Evolutionary conservation across 2,888 invertebrate species (phyloP).

Genomic region (Dicyrtoma fusca): DNA sequence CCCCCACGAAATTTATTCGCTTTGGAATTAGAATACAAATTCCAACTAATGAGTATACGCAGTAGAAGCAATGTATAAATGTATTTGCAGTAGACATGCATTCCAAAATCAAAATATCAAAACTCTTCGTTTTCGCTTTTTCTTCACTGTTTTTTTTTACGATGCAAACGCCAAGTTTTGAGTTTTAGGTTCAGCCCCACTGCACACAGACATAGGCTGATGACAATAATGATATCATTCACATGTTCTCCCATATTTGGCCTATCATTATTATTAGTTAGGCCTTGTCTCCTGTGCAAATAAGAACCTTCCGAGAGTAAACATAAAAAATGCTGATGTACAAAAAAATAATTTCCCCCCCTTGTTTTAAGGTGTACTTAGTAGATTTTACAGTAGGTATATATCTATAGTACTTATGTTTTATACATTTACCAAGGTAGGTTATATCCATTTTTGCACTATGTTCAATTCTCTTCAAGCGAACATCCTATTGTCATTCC

Average conservation of each 20-base stretch:
- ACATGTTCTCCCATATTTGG: constrained; percentile 24
- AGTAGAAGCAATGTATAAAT: no score
- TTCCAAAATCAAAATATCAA: background rate
- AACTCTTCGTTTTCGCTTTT: background rate
- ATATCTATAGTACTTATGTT: no score
- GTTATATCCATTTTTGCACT: background rate
- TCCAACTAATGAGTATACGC: no score
- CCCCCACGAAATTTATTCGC: no score
- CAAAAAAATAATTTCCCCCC: constrained; percentile 11
- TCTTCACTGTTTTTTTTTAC: background rate
- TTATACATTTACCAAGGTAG: no score
- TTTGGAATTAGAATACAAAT: no score
- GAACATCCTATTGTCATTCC: constrained; percentile 30
- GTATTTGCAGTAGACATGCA: background rate
- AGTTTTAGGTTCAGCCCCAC: no score
- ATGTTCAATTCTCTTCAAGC: constrained; percentile 30
- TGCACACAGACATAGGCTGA: constrained; percentile 12
- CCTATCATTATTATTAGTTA: constrained; percentile 23
- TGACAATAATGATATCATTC: constrained; percentile 16
- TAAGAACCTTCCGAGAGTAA: constrained; percentile 24
- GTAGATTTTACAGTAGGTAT: no score
- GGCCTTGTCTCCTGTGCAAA: constrained; percentile 26
- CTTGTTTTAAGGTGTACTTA: background rate
- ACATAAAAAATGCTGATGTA: constrained; percentile 10
- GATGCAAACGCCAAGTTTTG: no score